Percentiles rank a stretch among this genome's conserved stretches.
Conservation (phyloP, 37 sponge, comb jelly and placozoan genomes). For the Trichoplax adhaerens region DNA sequence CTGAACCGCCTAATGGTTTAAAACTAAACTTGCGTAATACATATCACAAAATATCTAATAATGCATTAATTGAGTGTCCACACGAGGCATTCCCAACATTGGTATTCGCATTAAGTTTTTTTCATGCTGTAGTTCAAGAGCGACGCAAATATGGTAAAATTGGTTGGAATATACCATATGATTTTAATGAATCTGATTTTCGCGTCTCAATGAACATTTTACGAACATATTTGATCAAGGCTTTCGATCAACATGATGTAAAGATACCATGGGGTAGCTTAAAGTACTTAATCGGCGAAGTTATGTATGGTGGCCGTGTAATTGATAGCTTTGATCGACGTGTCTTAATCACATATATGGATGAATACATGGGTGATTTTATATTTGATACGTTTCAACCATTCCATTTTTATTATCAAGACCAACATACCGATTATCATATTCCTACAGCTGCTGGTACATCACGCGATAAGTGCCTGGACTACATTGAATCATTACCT, state of each 20-base stretch:
- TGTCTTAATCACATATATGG: slow-evolving; percentile 96
- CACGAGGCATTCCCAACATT: slow-evolving; percentile 82
- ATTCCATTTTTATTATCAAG: slow-evolving; percentile 79
- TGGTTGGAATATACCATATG: slow-evolving; percentile 98
- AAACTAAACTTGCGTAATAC: slow-evolving; percentile 94
- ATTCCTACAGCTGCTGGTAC: slow-evolving; percentile 40
- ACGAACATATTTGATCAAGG: slow-evolving; percentile 78
- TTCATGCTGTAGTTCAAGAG: slow-evolving; percentile 99
- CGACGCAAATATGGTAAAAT: slow-evolving; percentile 96
- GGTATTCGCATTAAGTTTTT: slow-evolving; percentile 89
- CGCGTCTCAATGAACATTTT: slow-evolving; percentile 91
- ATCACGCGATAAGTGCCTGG: slow-evolving; percentile 57
- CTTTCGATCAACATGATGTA: slow-evolving; percentile 61
- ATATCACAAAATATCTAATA: slow-evolving; percentile 71
- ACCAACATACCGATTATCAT: slow-evolving; percentile 67
- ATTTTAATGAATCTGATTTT: slow-evolving; percentile 98
- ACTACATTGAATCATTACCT: slow-evolving; percentile 75
- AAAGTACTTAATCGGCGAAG: slow-evolving; percentile 99
- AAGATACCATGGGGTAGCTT: slow-evolving; percentile 97
- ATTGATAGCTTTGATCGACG: slow-evolving; percentile 96
- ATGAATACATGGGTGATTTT: slow-evolving; percentile 99
- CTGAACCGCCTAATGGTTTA: slow-evolving; percentile 97
- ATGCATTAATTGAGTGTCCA: slow-evolving; percentile 51
- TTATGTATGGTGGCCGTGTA: slow-evolving; percentile 98
- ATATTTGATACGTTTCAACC: slow-evolving; percentile 99